Evolutionary conservation across 1,140 invertebrate species (phyloP).

Genomic region (Atta texana): DNA sequence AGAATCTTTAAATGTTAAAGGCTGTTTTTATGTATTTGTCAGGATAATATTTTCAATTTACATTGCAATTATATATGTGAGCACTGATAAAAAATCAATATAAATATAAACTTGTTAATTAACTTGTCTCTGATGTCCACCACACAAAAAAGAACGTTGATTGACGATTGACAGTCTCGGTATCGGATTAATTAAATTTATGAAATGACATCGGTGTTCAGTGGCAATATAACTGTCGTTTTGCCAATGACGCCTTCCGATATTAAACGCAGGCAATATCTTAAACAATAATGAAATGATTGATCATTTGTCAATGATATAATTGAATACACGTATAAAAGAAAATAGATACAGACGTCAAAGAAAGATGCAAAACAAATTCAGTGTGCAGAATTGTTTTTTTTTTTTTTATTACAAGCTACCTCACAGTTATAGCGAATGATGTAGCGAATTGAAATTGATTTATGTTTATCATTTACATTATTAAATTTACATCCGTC

Average conservation of each 20-base stretch:
- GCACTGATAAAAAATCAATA: slow-evolving; percentile 14
- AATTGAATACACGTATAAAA: background rate
- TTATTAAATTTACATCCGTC: slow-evolving; percentile 5
- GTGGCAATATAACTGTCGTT: background rate
- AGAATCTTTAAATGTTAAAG: background rate
- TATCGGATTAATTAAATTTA: slow-evolving; percentile 57
- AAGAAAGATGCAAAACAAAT: background rate
- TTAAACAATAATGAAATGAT: slow-evolving; percentile 9
- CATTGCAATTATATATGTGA: background rate
- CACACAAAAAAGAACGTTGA: slow-evolving; percentile 33
- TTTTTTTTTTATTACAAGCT: background rate
- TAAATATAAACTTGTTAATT: slow-evolving; percentile 37
- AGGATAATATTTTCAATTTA: background rate
- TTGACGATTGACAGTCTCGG: slow-evolving; percentile 30
- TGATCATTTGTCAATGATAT: slow-evolving; percentile 10
- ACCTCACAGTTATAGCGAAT: background rate
- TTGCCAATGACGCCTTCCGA: background rate
- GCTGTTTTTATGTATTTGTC: background rate
- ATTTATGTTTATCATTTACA: background rate
- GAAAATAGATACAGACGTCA: background rate
- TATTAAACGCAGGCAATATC: background rate
- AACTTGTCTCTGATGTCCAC: slow-evolving; percentile 5
- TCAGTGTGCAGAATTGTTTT: background rate
- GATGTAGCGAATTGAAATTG: background rate
- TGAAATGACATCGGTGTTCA: slow-evolving; percentile 7